Base-by-base conservation (phyloP, 2,113 vertebrate species). In the Perca fluviatilis region DNA sequence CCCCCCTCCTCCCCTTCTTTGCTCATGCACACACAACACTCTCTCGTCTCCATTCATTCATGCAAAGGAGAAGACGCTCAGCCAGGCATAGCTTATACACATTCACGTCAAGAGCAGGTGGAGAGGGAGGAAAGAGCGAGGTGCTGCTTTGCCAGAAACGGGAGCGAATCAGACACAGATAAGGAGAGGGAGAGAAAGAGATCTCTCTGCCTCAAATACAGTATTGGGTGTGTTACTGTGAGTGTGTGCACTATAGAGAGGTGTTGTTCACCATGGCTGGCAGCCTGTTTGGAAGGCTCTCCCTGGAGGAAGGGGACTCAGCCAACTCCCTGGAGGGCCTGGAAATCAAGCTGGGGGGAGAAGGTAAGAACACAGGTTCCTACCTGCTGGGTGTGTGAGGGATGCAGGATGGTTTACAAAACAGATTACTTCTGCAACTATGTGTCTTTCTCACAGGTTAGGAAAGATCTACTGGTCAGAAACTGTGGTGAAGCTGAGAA, bases 271-370 rank as follows among this genome's bases (percentile, higher is more conserved):
- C 89, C 82, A 96, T 96, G 96, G 96, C 95, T 68, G 92, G 95
- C 89, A 96, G 95, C 87, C 90, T 94, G 58, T 95, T 94, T 89
- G 95, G 94, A 86, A 89, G 91, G 86, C 91, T 95, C 74, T 96
- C 95, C 82, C 89, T 96, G 91, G 96, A 94, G 85, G 94, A 96
- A 86, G 95, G 89, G n/a, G 90, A 95, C 83, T 96, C 94, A 1
- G 86, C 95, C 86, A 94, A 91, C 80, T 96, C 94, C 85, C 92
- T 94, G 36, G 95, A 95, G 85, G 94, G 91, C 85, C 88, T 91
- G 88, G 94, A 95, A 86, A 90, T 91, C 6, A 95, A 95, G 77
- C 89, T 95, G 63, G 93, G 77, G 56, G 87, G 90, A 85, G 93
- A 93, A 95, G 95, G 95, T 96, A 96, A 94, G 94, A 85, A 62